These are phyloP conservation scores for Denticeps clupeoides DNA, from an alignment of 2,797 vertebrate genomes.

Conservation along the genomic window DNA sequence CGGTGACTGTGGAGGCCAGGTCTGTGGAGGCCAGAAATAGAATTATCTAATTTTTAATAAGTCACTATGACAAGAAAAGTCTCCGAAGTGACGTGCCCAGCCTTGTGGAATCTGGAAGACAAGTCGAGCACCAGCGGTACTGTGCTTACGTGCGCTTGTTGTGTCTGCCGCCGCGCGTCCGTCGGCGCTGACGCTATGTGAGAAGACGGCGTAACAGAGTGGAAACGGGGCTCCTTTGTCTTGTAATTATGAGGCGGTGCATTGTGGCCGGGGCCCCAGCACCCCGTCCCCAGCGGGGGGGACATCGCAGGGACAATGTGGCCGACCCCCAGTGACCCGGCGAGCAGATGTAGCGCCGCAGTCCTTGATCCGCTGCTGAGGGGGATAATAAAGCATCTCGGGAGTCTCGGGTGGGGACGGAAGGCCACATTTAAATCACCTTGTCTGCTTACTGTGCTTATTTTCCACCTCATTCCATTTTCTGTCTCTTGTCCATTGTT, in stretches of 20 bases:
- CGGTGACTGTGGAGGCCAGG: too few relatives aligned
- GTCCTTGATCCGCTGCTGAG: conserved; percentile 1
- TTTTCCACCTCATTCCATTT: too few relatives aligned
- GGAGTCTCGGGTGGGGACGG: too few relatives aligned
- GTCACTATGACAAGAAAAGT: too few relatives aligned
- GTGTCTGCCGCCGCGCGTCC: conserved; percentile 21
- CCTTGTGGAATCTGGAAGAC: too few relatives aligned
- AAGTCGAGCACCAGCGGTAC: too few relatives aligned
- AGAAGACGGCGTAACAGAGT: conserved; percentile 31
- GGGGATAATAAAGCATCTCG: background rate
- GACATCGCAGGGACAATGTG: conserved; percentile 19
- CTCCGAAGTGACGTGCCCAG: too few relatives aligned
- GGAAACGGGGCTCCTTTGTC: conserved; percentile 36
- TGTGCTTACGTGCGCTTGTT: conserved; percentile 13
- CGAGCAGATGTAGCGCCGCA: conserved; percentile 13
- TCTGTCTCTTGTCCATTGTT: too few relatives aligned
- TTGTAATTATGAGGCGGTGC: conserved; percentile 31
- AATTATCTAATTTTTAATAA: too few relatives aligned
- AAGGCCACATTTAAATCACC: too few relatives aligned
- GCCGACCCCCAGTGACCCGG: conserved; percentile 12
- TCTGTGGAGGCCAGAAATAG: too few relatives aligned
- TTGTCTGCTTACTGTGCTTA: too few relatives aligned
- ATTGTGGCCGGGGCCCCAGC: conserved; percentile 20
- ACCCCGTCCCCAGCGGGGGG: conserved; percentile 4
- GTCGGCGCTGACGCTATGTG: conserved; percentile 21